A percentile compares a stretch with the other conserved stretches of the same genome.
Evolutionary conservation across 2,888 invertebrate species (phyloP).

Genomic region (Elmis aenea): DNA sequence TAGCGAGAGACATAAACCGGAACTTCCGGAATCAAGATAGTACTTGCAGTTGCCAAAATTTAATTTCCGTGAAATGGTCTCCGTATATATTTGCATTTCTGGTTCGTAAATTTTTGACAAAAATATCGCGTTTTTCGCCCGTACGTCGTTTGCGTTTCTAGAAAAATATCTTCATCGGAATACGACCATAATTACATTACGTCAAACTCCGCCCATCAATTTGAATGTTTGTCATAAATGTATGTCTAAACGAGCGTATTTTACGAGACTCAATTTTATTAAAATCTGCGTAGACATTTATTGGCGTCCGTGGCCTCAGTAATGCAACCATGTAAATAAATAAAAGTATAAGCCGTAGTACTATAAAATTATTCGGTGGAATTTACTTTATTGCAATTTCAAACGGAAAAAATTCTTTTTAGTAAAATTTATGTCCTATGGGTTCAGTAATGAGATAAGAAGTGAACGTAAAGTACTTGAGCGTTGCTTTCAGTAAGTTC

Average conservation of each 20-base stretch:
- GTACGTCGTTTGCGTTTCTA: too few relatives aligned
- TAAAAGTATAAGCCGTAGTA: conserved; percentile 7
- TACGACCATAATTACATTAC: too few relatives aligned
- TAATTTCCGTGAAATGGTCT: conserved; percentile 32
- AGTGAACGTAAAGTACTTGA: conserved; percentile 11
- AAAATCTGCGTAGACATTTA: conserved; percentile 18
- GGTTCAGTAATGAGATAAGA: conserved; percentile 6
- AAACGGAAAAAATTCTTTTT: conserved; percentile 10
- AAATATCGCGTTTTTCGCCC: too few relatives aligned
- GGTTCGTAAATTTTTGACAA: conserved; percentile 2
- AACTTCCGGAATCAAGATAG: conserved; percentile 20
- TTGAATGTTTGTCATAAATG: conserved; percentile 18
- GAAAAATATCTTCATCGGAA: too few relatives aligned
- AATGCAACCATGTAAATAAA: conserved; percentile 7
- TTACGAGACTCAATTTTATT: conserved; percentile 18
- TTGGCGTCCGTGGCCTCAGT: conserved; percentile 9
- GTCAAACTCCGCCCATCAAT: conserved; percentile 1
- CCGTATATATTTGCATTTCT: conserved; percentile 30
- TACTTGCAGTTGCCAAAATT: conserved; percentile 18
- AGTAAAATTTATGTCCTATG: conserved; percentile 10
- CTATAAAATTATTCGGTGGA: conserved; percentile 12
- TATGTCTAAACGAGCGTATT: conserved; percentile 17
- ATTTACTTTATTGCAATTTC: conserved; percentile 13
- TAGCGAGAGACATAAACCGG: conserved; percentile 31
- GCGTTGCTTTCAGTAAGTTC: too few relatives aligned